phyloP scores from a whole-genome alignment of 1,140 invertebrate species.

The Eupeodes corollae region DNA sequence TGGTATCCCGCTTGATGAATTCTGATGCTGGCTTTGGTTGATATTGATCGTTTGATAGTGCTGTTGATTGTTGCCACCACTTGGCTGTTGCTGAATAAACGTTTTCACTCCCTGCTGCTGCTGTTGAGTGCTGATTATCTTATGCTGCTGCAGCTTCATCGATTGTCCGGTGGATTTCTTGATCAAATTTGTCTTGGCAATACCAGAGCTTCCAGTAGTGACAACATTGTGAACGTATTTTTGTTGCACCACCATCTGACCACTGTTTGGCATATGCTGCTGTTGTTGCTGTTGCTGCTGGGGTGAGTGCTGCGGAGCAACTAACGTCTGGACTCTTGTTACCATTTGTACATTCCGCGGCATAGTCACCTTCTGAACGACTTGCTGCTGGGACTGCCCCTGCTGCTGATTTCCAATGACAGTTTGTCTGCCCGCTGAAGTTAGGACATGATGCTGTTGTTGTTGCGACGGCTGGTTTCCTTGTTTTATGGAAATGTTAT shows the following conservation, averaged over 20 bases:
- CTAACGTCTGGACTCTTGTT: constrained; percentile 2
- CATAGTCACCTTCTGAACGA: constrained; percentile 5
- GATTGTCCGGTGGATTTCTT: neutral
- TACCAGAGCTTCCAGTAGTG: neutral
- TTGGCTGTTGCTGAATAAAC: constrained; percentile 16
- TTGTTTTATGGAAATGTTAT: neutral
- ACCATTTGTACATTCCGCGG: constrained; percentile 9
- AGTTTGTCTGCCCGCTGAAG: neutral
- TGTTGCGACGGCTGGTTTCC: neutral
- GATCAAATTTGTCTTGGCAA: neutral
- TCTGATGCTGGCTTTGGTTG: constrained; percentile 10
- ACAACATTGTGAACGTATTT: constrained; percentile 1
- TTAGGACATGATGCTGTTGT: neutral
- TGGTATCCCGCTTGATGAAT: constrained; percentile 12
- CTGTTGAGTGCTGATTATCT: neutral
- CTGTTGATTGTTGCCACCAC: constrained; percentile 1
- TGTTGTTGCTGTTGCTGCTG: constrained; percentile 12
- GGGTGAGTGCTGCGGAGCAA: constrained; percentile 6
- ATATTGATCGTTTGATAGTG: constrained; percentile 1
- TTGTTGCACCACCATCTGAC: constrained; percentile 3
- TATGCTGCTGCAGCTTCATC: neutral
- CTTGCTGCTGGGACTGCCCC: constrained; percentile 16
- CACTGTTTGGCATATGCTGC: constrained; percentile 6
- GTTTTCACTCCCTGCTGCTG: constrained; percentile 17
- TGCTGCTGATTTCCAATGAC: constrained; percentile 17